A percentile compares a stretch with the other conserved stretches of the same genome.
Conservation (phyloP, 2,888 invertebrate species). For the Eupithecia centaureata region DNA sequence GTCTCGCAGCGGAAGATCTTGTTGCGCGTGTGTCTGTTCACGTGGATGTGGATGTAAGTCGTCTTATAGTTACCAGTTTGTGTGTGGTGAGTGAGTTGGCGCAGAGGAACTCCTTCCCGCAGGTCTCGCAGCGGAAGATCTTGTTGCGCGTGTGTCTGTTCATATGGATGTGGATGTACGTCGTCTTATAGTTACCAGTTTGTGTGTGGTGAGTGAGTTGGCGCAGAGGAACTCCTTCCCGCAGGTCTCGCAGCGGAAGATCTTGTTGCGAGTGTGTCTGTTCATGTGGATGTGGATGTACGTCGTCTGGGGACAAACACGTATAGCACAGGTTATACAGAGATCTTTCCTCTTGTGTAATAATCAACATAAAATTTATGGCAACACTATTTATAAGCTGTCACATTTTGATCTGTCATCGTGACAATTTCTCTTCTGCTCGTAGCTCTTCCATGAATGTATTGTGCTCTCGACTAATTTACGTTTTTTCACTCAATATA, state of each 20-base stretch:
- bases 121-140: constrained; percentile 52
- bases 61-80: constrained; percentile 48
- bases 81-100: constrained; percentile 45
- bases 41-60: constrained; percentile 57
- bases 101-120: constrained; percentile 52
- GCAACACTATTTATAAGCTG: too few species aligned
- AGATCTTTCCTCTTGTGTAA: too few species aligned
- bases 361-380: too few species aligned
- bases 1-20: constrained; percentile 52
- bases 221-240: constrained; percentile 52
- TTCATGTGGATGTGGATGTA: constrained; percentile 48
- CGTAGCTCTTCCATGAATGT: too few species aligned
- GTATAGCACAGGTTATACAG: too few species aligned
- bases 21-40: constrained; percentile 56
- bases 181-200: too few species aligned
- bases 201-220: constrained; percentile 41
- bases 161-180: constrained; percentile 57
- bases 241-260: constrained; percentile 54
- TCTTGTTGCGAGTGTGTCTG: constrained; percentile 52
- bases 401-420: too few species aligned
- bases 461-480: too few species aligned
- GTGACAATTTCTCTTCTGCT: too few species aligned
- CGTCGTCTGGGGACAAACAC: constrained; percentile 1
- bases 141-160: constrained; percentile 56
- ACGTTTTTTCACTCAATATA: too few species aligned